phyloP scores from a whole-genome alignment of 2,113 vertebrate genomes.

The Esox niger region DNA sequence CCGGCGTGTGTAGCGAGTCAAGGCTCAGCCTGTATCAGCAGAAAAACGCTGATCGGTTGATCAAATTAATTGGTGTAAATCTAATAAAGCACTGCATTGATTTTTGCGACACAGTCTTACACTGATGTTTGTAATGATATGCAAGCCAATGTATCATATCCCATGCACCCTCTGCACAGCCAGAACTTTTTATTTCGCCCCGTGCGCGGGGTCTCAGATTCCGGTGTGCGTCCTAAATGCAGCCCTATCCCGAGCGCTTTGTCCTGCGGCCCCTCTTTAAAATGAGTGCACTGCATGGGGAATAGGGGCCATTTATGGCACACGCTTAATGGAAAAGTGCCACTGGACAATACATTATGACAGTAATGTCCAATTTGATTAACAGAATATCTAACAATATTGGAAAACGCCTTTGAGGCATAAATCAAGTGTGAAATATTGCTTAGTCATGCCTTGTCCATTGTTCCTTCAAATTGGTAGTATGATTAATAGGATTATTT shows the following conservation, averaged over 20 bases:
- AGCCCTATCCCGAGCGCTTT: background rate
- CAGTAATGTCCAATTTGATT: conserved; percentile 3
- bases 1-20: too few relatives aligned
- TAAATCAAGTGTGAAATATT: conserved; percentile 5
- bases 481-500: background rate
- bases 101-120: background rate
- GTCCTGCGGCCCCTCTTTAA: too few relatives aligned
- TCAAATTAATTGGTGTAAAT: background rate
- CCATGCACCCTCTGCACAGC: background rate
- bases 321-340: background rate
- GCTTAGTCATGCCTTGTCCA: background rate
- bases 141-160: background rate
- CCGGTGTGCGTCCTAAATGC: too few relatives aligned
- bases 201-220: background rate
- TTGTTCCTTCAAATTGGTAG: conserved; percentile 8
- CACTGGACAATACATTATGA: background rate
- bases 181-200: background rate
- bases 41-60: background rate
- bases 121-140: background rate
- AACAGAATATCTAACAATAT: conserved; percentile 12
- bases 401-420: background rate
- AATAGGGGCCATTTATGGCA: background rate
- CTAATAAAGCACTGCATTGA: background rate
- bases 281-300: background rate
- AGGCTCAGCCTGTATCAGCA: background rate